phyloP scores from a whole-genome alignment of 2,797 vertebrate genomes.

The Siniperca obscura region DNA sequence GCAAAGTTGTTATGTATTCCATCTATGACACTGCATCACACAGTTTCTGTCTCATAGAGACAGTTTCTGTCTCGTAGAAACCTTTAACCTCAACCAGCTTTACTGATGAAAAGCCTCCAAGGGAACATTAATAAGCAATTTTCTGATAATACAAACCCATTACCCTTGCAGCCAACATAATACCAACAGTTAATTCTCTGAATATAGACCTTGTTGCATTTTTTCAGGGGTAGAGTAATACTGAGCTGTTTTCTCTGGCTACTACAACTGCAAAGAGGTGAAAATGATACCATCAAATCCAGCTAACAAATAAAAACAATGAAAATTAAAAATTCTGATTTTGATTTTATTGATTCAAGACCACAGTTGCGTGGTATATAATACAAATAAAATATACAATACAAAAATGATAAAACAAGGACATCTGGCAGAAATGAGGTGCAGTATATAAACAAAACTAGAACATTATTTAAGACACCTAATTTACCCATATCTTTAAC shows the following conservation, averaged over 20 bases:
- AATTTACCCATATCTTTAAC: background rate
- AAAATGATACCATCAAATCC: background rate
- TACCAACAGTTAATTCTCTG: conserved; percentile 46
- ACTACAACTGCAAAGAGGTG: conserved; percentile 4
- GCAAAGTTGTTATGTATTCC: conserved; percentile 20
- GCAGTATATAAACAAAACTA: background rate
- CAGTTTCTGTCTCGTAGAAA: conserved; percentile 2
- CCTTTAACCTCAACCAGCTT: conserved; percentile 44
- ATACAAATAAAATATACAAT: background rate
- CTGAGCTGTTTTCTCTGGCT: background rate
- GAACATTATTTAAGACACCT: background rate
- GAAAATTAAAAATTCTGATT: background rate
- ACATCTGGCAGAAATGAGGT: background rate
- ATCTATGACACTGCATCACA: conserved; percentile 44
- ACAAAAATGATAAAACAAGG: background rate
- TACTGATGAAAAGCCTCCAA: conserved; percentile 65
- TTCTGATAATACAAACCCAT: conserved; percentile 71
- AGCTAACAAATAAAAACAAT: background rate
- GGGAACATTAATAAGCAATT: conserved; percentile 69
- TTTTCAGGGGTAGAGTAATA: conserved; percentile 27
- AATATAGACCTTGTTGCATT: conserved; percentile 43
- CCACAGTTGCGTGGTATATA: background rate
- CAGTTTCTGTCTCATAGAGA: conserved; percentile 19
- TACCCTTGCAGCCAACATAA: conserved; percentile 51
- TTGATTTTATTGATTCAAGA: background rate